These are phyloP conservation scores for Struthidea cinerea DNA, from an alignment of 2,113 vertebrate genomes.

Conservation along the genomic window DNA sequence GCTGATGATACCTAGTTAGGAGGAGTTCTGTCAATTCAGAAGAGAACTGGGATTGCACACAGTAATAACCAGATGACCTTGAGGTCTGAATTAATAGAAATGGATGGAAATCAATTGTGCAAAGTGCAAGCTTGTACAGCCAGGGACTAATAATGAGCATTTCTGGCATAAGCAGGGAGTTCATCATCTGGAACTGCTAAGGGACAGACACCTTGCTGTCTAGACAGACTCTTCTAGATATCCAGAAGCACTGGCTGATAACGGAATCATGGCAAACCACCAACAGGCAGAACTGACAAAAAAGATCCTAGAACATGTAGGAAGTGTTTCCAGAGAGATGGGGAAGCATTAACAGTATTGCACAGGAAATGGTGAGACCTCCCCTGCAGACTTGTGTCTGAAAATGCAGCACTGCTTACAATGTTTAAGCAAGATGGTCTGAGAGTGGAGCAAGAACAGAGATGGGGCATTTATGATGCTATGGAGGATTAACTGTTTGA, in stretches of 20 bases:
- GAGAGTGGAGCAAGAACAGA: not conserved
- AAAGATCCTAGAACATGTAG: not conserved
- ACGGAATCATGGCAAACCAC: not conserved
- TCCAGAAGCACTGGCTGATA: not conserved
- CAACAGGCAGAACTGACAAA: not conserved
- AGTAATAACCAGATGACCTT: slow-evolving; percentile 25
- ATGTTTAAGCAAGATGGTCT: not conserved
- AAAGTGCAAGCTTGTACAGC: not conserved
- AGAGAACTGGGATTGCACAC: not conserved
- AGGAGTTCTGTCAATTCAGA: slow-evolving; percentile 13
- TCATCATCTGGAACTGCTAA: not conserved
- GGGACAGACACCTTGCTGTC: not conserved
- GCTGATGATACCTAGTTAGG: not conserved
- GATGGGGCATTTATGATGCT: not conserved
- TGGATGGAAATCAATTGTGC: slow-evolving; percentile 29
- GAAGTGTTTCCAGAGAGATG: not conserved
- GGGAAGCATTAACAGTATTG: not conserved
- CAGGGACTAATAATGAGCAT: slow-evolving; percentile 5
- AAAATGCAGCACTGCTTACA: not conserved
- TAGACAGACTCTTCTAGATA: not conserved
- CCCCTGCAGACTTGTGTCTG: not conserved
- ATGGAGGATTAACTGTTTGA: not conserved
- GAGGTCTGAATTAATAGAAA: slow-evolving; percentile 25
- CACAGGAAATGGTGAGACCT: not conserved
- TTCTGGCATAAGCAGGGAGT: not conserved